These are phyloP conservation scores for Passer domesticus DNA, from an alignment of 2,113 vertebrate genomes.

Conservation along the genomic window DNA sequence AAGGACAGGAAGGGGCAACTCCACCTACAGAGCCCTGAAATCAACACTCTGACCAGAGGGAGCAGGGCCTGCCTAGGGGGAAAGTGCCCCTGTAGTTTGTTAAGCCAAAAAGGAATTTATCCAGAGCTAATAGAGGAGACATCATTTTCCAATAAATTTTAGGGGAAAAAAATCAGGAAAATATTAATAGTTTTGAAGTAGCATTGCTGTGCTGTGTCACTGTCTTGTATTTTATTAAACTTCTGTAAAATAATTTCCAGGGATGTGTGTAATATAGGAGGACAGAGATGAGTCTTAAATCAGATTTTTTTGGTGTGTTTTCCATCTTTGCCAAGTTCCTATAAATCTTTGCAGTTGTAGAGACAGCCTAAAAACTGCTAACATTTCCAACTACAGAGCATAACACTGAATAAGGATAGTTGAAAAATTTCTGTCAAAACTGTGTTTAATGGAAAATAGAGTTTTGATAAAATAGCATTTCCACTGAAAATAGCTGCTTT, in stretches of 20 bases:
- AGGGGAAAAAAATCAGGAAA: not conserved
- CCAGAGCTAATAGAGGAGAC: not conserved
- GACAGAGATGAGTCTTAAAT: not conserved
- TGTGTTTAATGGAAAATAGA: conserved; percentile 59
- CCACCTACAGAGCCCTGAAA: not conserved
- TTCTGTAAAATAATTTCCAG: not conserved
- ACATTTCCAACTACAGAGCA: conserved; percentile 48
- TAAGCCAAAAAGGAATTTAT: not conserved
- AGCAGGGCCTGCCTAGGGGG: not conserved
- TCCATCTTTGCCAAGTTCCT: conserved; percentile 33
- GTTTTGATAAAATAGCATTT: conserved; percentile 62
- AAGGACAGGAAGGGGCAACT: not conserved
- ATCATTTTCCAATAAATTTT: not conserved
- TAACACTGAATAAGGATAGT: conserved; percentile 49
- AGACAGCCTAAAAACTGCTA: conserved; percentile 59
- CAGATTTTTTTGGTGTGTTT: not conserved
- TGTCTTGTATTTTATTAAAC: not conserved
- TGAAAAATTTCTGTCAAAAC: conserved; percentile 61
- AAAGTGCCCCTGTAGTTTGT: not conserved
- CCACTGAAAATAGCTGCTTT: conserved; percentile 42
- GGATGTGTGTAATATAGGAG: not conserved
- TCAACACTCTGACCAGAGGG: not conserved
- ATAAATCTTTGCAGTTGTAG: conserved; percentile 54
- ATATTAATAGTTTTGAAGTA: not conserved
- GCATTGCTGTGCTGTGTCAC: not conserved